Evolutionary conservation across 2,113 vertebrate genomes (phyloP), one percentile per base, ranked within the genome.

Genomic region (Orthonyx spaldingii): DNA sequence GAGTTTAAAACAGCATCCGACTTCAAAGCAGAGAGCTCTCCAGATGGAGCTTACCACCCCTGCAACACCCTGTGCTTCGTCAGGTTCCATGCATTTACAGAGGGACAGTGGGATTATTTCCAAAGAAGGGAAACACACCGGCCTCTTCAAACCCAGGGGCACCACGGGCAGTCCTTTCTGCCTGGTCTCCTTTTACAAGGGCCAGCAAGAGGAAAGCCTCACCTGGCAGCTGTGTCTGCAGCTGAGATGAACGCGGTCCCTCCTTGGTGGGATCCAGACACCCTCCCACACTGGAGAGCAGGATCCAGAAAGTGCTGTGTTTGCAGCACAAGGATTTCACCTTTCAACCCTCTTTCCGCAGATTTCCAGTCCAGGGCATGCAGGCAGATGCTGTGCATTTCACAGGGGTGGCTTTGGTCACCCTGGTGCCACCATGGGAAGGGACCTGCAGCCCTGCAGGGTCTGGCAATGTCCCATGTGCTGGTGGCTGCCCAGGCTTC

Each of bases 21-120:
- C 94, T 96, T 95, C 90, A 96, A 96, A 96, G 96, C 84, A 49
- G 66, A 77, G 68, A 27, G 47, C 33, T 92, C 97, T 95, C 91
- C 93, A 95, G 95, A 85, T 94, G 93, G 93, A 89, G 74, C 35
- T 77, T 14, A 60, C 70, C 77, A 53, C 88, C 71, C 9, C 16
- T 83, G 68, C 83, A 60, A 57, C 91, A 78, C 84, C 77, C 94
- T 7, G 71, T 0, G 28, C 66, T 57, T n/a, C 4, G 1, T n/a
- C 91, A 63, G 86, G 90, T 61, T 81, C 81, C n/a, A 0, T 8
- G 47, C 20, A 6, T 3, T 63, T n/a, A 3, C 82, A 46, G 69
- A n/a, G 19, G 53, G 89, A 80, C 44, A 3, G 7, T 11, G 13
- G 10, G 63, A 17, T 60, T 15, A 7, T 79, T 94, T 65, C 93